These are phyloP conservation scores for Hemichromis elongatus DNA, from an alignment of 2,113 vertebrate genomes.

Conservation along the genomic window DNA sequence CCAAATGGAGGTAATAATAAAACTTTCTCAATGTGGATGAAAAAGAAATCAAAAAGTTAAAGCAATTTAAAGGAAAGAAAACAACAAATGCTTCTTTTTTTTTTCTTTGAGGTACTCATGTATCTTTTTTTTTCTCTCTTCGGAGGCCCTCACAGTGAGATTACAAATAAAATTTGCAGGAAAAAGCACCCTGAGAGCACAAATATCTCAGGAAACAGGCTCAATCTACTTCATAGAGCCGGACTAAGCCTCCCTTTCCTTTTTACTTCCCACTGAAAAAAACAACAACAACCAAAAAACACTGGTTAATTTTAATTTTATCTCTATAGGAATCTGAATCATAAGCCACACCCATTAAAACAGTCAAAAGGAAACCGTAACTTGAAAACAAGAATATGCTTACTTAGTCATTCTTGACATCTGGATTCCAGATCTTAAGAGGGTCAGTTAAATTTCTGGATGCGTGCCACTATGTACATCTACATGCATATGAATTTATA, in stretches of 20 bases:
- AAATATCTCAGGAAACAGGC: conserved; percentile 24
- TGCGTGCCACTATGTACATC: neutral
- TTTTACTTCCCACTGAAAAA: neutral
- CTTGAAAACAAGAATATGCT: neutral
- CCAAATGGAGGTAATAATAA: neutral
- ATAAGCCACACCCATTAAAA: neutral
- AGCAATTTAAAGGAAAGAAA: conserved; percentile 8
- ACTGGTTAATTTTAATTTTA: neutral
- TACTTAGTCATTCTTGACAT: conserved; percentile 12
- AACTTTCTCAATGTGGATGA: neutral
- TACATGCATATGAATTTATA: neutral
- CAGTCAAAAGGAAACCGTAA: neutral
- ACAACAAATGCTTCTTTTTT: neutral
- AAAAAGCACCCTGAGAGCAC: neutral
- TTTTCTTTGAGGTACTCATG: neutral
- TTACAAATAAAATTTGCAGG: conserved; percentile 1
- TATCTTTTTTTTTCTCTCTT: neutral
- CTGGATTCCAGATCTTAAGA: conserved; percentile 43
- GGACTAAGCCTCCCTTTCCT: neutral
- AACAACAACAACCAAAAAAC: neutral
- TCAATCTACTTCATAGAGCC: neutral
- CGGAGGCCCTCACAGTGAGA: neutral
- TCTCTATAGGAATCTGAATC: neutral
- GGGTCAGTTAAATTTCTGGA: neutral
- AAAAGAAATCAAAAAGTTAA: neutral